Conservation (phyloP, 2,797 vertebrate species). For the Fundulus diaphanus region DNA sequence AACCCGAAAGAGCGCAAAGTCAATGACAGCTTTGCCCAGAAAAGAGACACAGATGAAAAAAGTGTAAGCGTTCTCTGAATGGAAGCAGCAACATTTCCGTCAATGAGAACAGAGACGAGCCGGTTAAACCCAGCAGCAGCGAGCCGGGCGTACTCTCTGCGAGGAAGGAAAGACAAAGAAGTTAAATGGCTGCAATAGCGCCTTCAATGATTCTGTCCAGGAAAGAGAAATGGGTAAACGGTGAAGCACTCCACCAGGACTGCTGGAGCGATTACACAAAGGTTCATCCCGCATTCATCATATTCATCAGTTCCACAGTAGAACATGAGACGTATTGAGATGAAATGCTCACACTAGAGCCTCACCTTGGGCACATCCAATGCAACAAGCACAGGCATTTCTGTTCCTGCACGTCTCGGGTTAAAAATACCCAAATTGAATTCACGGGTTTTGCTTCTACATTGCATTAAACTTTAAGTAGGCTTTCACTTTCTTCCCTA, state of each 20-base stretch:
- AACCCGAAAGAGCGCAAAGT: neutral
- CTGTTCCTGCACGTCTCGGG: neutral
- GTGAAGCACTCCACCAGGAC: neutral
- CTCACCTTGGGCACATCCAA: neutral
- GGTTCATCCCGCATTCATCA: constrained; percentile 31
- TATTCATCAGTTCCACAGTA: constrained; percentile 47
- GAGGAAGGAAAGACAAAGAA: neutral
- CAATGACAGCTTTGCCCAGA: neutral
- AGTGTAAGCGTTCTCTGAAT: too few relatives aligned
- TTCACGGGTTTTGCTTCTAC: neutral
- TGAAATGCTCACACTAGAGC: neutral
- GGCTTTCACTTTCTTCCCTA: neutral
- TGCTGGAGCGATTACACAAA: constrained; percentile 4
- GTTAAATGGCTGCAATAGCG: neutral
- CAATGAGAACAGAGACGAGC: neutral
- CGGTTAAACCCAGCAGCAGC: neutral
- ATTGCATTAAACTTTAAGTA: neutral
- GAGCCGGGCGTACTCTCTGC: neutral
- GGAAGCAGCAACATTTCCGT: too few relatives aligned
- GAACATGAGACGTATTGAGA: constrained; percentile 19
- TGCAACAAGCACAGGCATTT: neutral
- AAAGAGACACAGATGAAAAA: neutral
- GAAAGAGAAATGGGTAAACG: neutral
- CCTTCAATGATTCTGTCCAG: neutral
- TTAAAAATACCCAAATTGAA: constrained; percentile 5